Evolutionary conservation across 2,113 vertebrate genomes (phyloP).

Genomic region (Penelope pileata): DNA sequence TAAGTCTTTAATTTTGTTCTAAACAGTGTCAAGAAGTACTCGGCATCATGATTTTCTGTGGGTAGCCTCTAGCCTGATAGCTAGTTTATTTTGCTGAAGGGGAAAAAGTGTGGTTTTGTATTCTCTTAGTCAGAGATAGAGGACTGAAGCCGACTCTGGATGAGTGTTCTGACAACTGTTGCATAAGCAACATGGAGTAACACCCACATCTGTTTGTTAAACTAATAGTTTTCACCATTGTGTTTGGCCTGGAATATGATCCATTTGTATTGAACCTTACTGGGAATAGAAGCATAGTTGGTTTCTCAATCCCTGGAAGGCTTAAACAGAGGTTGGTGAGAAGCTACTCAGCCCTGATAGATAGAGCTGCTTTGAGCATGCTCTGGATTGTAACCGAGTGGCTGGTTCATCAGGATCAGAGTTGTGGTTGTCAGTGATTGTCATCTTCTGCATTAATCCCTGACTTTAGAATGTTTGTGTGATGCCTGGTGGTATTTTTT

Average conservation of each 20-base stretch:
- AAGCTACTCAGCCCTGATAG: neutral
- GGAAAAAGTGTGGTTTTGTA: neutral
- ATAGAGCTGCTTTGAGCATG: neutral
- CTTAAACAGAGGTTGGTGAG: neutral
- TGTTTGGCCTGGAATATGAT: neutral
- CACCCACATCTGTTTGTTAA: neutral
- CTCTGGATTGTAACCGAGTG: neutral
- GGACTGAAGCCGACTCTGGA: neutral
- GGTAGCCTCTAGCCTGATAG: neutral
- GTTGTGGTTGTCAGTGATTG: neutral
- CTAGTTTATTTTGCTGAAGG: neutral
- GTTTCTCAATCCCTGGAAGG: neutral
- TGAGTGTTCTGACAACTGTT: neutral
- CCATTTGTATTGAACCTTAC: neutral
- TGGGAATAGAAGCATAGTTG: neutral
- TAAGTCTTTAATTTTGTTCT: neutral
- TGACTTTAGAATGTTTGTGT: neutral
- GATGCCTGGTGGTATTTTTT: neutral
- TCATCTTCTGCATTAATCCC: neutral
- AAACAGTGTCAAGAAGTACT: neutral
- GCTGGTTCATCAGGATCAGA: neutral
- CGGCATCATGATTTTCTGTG: neutral
- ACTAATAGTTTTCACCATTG: neutral
- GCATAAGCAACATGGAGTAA: neutral
- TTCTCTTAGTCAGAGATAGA: neutral